Conservation (phyloP, 2,797 vertebrate species). For the Botia almorhae region DNA sequence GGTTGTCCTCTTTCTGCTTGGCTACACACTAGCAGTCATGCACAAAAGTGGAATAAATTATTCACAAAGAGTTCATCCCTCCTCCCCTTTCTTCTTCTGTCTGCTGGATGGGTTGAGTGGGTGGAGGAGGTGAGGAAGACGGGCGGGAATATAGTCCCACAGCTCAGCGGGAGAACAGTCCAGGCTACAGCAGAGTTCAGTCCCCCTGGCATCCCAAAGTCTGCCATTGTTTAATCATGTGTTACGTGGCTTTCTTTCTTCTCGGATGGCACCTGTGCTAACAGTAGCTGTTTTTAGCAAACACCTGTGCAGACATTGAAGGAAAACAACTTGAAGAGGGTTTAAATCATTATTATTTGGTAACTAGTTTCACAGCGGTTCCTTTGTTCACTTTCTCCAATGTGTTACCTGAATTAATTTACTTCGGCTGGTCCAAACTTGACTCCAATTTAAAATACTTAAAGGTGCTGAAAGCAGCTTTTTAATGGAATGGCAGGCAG, state of each 20-base stretch:
- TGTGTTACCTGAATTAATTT: not conserved
- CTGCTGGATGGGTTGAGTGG: constrained; percentile 39
- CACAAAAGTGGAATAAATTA: constrained; percentile 74
- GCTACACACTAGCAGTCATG: constrained; percentile 72
- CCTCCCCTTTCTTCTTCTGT: constrained; percentile 34
- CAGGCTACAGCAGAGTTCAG: constrained; percentile 41
- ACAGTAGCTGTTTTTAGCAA: constrained; percentile 46
- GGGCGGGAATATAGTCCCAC: constrained; percentile 40
- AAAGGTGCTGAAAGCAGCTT: not conserved
- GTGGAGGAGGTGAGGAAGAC: constrained; percentile 30
- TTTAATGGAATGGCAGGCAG: not conserved
- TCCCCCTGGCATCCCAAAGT: constrained; percentile 31
- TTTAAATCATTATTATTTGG: not conserved
- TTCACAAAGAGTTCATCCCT: constrained; percentile 68
- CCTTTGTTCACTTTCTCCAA: not conserved
- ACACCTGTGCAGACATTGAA: constrained; percentile 44
- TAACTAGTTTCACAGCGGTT: not conserved
- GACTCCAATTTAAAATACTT: not conserved
- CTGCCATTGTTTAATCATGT: constrained; percentile 28
- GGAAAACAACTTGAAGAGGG: not conserved
- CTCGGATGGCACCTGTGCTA: constrained; percentile 17
- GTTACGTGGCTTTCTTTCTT: constrained; percentile 4
- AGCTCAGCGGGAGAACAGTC: constrained; percentile 49
- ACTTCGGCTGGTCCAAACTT: not conserved
- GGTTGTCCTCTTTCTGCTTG: constrained; percentile 73